Base-by-base conservation (phyloP, 2,113 vertebrate genomes). In the Amazona vittata region DNA sequence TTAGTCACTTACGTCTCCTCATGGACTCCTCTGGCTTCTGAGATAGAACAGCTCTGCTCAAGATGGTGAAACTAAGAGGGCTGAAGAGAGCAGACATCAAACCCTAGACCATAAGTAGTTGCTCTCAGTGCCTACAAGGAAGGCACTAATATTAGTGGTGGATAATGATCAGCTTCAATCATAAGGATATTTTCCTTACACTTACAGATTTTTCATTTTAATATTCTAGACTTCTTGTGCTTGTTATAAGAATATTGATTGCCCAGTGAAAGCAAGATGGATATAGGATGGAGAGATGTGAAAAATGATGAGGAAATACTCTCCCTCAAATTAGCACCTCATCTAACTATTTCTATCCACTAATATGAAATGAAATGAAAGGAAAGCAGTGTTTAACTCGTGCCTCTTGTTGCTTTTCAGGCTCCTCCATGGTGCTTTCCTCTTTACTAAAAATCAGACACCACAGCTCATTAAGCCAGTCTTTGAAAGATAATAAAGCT, bases 381-480 rank as follows among this genome's bases (percentile, higher is more conserved):
- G 21, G 24, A 83, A 80, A 90, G 3, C 20, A 47, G 25, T 24
- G 11, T 64, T 93, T 50, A 94, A 92, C 19, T 70, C 26, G 0
- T 15, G 9, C 41, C 46, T 69, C 28, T 52, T 62, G 7, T 29
- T 35, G 37, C 37, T 90, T 86, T 83, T 43, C 69, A 86, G 71
- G 21, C 41, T 85, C 39, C 55, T 89, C 68, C 25, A 33, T 44
- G 18, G 26, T 68, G 26, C 37, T 19, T 67, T 91, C 33, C 37
- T 33, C 76, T 75, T 77, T 24, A 25, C 80, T 86, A 79, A 93
- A 89, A 78, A 71, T 68, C 73, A 43, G 35, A 75, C 77, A 90
- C 43, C 41, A 81, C 85, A 96, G 95, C 80, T 96, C 95, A 93
- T 96, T 93, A 96, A 93, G 44, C 33, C 64, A 84, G 90, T 18